Base-by-base conservation (phyloP, 2,888 invertebrate genomes). In the Xestia ashworthii region DNA sequence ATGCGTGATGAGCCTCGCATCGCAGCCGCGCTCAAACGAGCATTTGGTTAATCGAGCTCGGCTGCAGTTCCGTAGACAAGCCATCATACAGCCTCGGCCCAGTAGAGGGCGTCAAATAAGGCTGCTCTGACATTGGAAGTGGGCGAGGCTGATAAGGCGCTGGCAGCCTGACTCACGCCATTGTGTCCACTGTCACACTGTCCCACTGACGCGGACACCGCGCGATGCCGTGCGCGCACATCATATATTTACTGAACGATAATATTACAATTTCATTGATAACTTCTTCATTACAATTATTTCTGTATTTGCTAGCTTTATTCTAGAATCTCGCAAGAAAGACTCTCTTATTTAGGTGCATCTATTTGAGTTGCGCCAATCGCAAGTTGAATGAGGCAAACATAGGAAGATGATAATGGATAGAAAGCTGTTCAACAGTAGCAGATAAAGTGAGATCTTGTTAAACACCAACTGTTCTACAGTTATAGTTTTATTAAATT, bases 131-230 rank as follows among this genome's bases (percentile, higher is more conserved):
- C 38, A 41, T n/a, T 32, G 19, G 25, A 62, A 19, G 75, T 81
- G 82, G 82, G 76, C 80, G 76, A 81, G 46, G 58, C 67, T 55
- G 85, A 85, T 70, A 78, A 78, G 71, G 71, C 53, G 69, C 68
- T 19, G 62, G 16, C 58, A 32, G 48, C 48, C 70, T 82, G 78
- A 78, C 60, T 85, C 83, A 83, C 65, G 74, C 81, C 62, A 38
- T 38, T 53, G 69, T 68, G 46, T 25, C 38, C 50, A 44, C 22
- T 32, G 77, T n/a, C 38, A 46, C 53, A 14, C 58, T 46, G 41
- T 22, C 16, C 16, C 3, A 16, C 58, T 12, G 25, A 11, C 3
- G 22, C 66, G 16, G 25, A 41, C n/a, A n/a, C 22, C 25, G 38
- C 9, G 46, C 41, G 9, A 66, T 22, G 19, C 41, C 11, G 0